Percentiles rank a stretch among this genome's conserved stretches.
Evolutionary conservation across 2,113 vertebrate genomes (phyloP).

Genomic region (Petroica traversi): DNA sequence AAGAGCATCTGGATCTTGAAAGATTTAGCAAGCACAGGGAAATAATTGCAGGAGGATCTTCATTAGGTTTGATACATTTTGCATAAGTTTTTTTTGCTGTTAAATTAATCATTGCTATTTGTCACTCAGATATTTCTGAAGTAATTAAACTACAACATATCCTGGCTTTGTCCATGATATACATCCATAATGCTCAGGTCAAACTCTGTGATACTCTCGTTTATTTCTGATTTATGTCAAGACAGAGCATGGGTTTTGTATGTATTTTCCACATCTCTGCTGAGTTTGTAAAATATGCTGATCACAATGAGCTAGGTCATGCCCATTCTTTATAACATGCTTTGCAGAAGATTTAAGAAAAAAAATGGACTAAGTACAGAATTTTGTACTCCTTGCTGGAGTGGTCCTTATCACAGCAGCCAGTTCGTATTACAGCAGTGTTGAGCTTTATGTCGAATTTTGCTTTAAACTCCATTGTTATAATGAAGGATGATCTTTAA

Average conservation of each 20-base stretch:
- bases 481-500: background rate
- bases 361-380: background rate
- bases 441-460: background rate
- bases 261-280: background rate
- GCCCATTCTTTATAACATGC: background rate
- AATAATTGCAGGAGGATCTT: slow-evolving; percentile 50
- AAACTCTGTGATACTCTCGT: background rate
- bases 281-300: background rate
- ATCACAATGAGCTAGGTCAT: background rate
- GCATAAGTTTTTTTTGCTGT: background rate
- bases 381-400: background rate
- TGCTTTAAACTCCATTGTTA: background rate
- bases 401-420: background rate
- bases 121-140: slow-evolving; percentile 8
- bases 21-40: slow-evolving; percentile 32
- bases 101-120: slow-evolving; percentile 22
- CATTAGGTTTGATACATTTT: slow-evolving; percentile 40
- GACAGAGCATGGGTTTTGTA: background rate
- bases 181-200: background rate
- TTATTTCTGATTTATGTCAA: background rate
- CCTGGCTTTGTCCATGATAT: background rate
- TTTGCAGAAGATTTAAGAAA: background rate
- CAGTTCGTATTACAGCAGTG: background rate
- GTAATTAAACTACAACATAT: slow-evolving; percentile 37
- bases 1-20: slow-evolving; percentile 59